Evolutionary conservation across 2,888 invertebrate species (phyloP).

Genomic region (Griposia aprilina): DNA sequence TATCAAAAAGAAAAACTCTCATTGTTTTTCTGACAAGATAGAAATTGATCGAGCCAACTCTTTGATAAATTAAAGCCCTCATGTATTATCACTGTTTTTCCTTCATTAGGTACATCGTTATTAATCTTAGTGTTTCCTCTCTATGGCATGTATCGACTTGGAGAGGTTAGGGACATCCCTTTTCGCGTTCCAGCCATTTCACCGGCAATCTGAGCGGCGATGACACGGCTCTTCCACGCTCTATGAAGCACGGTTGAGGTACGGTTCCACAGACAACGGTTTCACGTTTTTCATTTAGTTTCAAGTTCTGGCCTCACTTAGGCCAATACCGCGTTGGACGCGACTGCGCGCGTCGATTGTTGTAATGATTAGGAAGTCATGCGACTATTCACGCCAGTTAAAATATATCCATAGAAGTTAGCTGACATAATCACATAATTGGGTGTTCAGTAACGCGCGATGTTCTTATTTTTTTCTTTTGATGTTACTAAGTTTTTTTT

Average conservation of each 20-base stretch:
- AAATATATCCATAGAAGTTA: background rate
- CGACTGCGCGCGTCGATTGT: background rate
- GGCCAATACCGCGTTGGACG: too few relatives aligned
- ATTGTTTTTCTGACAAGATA: background rate
- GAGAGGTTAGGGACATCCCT: conserved; percentile 60
- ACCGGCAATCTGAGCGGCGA: conserved; percentile 79
- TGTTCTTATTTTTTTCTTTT: background rate
- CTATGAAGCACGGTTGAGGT: conserved; percentile 72
- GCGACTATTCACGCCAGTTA: background rate
- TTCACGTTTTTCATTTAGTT: background rate
- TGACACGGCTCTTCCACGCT: conserved; percentile 81
- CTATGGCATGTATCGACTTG: conserved; percentile 61
- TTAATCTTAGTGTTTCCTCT: conserved; percentile 42
- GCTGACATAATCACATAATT: too few relatives aligned
- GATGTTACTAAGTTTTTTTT: background rate
- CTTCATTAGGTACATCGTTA: conserved; percentile 53
- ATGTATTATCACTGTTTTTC: conserved; percentile 43
- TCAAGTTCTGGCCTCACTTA: background rate
- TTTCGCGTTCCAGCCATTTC: conserved; percentile 71
- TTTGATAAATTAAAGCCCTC: conserved; percentile 32
- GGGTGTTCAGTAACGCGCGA: too few relatives aligned
- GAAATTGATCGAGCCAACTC: background rate
- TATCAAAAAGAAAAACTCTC: background rate
- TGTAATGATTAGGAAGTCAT: background rate
- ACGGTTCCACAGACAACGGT: conserved; percentile 55